These are phyloP conservation scores for Pycnomerus fuliginosus DNA, from an alignment of 2,888 invertebrate species.

Conservation along the genomic window DNA sequence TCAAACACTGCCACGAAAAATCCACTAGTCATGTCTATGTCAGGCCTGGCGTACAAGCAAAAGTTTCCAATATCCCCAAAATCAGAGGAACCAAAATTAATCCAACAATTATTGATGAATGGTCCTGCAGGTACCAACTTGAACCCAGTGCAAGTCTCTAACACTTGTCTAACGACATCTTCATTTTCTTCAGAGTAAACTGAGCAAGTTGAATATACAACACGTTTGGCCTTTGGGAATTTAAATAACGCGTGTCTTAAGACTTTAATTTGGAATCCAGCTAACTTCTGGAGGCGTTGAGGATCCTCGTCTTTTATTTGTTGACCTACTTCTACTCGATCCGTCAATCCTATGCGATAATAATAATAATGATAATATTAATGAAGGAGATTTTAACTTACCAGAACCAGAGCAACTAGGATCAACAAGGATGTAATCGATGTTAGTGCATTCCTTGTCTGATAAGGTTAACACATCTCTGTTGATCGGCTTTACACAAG, in stretches of 20 bases:
- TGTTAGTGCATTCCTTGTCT: slow-evolving; percentile 61
- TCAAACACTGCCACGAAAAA: slow-evolving; percentile 94
- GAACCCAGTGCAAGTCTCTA: slow-evolving; percentile 60
- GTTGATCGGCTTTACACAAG: slow-evolving; percentile 66
- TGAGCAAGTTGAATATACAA: slow-evolving; percentile 98
- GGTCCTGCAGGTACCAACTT: slow-evolving; percentile 63
- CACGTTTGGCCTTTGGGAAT: slow-evolving; percentile 79
- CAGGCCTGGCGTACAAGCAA: slow-evolving; percentile 77
- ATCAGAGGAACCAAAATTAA: slow-evolving; percentile 65
- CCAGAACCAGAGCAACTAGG: slow-evolving; percentile 97
- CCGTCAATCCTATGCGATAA: slow-evolving; percentile 58
- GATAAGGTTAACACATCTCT: slow-evolving; percentile 72
- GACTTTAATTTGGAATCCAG: slow-evolving; percentile 80
- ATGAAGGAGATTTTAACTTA: too few species aligned
- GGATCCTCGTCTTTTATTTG: slow-evolving; percentile 37
- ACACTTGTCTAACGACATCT: slow-evolving; percentile 75
- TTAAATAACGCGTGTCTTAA: slow-evolving; percentile 80
- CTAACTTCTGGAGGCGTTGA: slow-evolving; percentile 63
- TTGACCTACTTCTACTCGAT: slow-evolving; percentile 54
- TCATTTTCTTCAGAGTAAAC: slow-evolving; percentile 90
- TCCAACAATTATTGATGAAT: slow-evolving; percentile 65
- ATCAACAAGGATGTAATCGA: slow-evolving; percentile 92
- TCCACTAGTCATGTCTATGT: slow-evolving; percentile 82
- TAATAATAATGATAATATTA: slow-evolving; percentile 2
- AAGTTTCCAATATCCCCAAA: slow-evolving; percentile 67